Conservation (phyloP, 1,140 invertebrate genomes). For the Holotrichia oblita region DNA sequence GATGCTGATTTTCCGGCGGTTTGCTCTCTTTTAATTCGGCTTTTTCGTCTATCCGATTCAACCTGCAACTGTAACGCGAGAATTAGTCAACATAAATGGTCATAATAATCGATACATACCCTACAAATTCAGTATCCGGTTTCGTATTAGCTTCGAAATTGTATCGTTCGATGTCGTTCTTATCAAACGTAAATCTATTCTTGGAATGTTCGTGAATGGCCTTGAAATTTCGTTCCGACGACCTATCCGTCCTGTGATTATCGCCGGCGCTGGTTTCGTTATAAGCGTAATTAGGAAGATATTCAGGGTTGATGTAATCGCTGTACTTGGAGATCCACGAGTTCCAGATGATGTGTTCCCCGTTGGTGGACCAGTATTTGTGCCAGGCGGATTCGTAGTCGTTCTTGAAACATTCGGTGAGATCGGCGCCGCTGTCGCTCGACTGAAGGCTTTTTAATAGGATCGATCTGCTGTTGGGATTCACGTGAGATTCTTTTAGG, state of each 20-base stretch:
- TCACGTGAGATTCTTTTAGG: conserved; percentile 62
- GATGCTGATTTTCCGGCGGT: conserved; percentile 54
- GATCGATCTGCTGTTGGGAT: not conserved
- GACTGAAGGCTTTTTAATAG: conserved; percentile 60
- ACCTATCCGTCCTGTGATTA: conserved; percentile 28
- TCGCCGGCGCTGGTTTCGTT: conserved; percentile 42
- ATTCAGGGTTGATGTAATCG: conserved; percentile 81
- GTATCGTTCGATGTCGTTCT: conserved; percentile 60
- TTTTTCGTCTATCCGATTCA: conserved; percentile 55
- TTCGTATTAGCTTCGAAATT: not conserved
- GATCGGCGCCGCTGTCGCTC: conserved; percentile 67
- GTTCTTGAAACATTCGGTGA: conserved; percentile 64
- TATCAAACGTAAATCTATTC: conserved; percentile 60
- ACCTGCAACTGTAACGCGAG: conserved; percentile 29
- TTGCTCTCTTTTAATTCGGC: conserved; percentile 48
- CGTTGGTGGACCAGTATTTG: conserved; percentile 81
- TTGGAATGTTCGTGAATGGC: conserved; percentile 50
- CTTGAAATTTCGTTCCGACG: conserved; percentile 9
- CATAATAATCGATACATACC: too few relatives aligned
- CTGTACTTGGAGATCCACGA: conserved; percentile 87
- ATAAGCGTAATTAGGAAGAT: conserved; percentile 54
- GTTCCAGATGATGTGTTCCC: conserved; percentile 82
- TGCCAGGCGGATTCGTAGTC: conserved; percentile 66
- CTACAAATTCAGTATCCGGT: not conserved
- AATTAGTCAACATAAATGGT: too few relatives aligned